Evolutionary conservation across 2,888 invertebrate genomes (phyloP).

Genomic region (Cetonia aurata): DNA sequence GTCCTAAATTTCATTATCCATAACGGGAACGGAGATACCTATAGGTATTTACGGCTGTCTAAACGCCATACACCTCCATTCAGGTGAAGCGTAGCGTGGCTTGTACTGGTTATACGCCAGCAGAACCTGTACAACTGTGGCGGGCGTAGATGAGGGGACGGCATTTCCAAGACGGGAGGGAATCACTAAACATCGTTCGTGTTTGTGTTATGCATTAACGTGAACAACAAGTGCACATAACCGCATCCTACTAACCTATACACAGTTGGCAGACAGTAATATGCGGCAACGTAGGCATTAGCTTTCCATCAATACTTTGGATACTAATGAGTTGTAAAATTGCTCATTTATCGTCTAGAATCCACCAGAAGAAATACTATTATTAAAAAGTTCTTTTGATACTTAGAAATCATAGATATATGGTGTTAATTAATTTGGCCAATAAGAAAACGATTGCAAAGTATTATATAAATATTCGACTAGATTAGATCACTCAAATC

Average conservation of each 20-base stretch:
- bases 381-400: too few relatives aligned
- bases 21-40: too few relatives aligned
- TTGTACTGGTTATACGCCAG: neutral
- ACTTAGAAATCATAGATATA: too few relatives aligned
- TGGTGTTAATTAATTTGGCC: too few relatives aligned
- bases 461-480: too few relatives aligned
- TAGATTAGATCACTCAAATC: too few relatives aligned
- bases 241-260: constrained; percentile 51
- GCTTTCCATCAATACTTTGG: constrained; percentile 47
- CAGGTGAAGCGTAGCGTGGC: neutral
- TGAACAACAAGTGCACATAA: constrained; percentile 54
- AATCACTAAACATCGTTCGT: constrained; percentile 41
- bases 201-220: constrained; percentile 55
- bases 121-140: constrained; percentile 1
- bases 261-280: constrained; percentile 51
- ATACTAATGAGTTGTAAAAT: neutral
- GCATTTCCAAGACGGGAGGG: constrained; percentile 40
- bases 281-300: constrained; percentile 49
- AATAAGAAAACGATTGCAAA: too few relatives aligned
- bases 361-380: too few relatives aligned
- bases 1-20: too few relatives aligned
- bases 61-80: constrained; percentile 4
- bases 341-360: too few relatives aligned
- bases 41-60: too few relatives aligned
- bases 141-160: constrained; percentile 21